Base-by-base conservation (phyloP, 2,113 vertebrate species). In the Amazona vittata region DNA sequence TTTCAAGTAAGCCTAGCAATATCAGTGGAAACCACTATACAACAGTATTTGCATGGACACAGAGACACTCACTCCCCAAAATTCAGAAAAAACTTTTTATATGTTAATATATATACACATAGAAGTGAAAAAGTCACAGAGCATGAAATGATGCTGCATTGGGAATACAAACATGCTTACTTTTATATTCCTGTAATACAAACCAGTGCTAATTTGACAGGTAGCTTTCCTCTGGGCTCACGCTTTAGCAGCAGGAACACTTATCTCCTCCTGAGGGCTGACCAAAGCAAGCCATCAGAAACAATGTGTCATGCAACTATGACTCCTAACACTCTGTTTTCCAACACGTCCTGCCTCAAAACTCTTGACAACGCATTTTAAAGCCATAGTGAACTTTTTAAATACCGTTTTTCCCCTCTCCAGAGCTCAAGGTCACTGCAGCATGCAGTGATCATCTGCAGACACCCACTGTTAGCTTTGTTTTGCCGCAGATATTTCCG, bases 351-450 rank as follows among this genome's bases (percentile, higher is more conserved):
- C 62, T 35, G 46, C 24, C 37, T 74, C 62, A 64, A 44, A 87
- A 28, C 14, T 64, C 82, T 12, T 13, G 46, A n/a, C 19, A 44
- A 46, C 0, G 0, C 24, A 3, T 41, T 90, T 22, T 35, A 31
- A 92, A 93, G 52, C 7, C n/a, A 53, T 0, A 1, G 37, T 1
- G 15, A 84, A 33, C n/a, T 44, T 73, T 43, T 80, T 33, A 15
- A 77, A 69, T 21, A 39, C 7, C 6, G 4, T 3, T 24, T 49
- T 64, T 81, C 64, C 10, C 33, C 69, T 86, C 64, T 13, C 26
- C 78, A 39, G 35, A 82, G 25, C 39, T 73, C 11, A 59, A 75
- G 33, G 39, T 29, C 70, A 41, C 41, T 64, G 10, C 22, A 53
- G 16, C 11, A 71, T 11, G 4, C 57, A 22, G 19, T 0, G 3